Evolutionary conservation across 2,888 invertebrate genomes (phyloP), one percentile per base, ranked within the genome.

Genomic region (Latrodectus hesperus): DNA sequence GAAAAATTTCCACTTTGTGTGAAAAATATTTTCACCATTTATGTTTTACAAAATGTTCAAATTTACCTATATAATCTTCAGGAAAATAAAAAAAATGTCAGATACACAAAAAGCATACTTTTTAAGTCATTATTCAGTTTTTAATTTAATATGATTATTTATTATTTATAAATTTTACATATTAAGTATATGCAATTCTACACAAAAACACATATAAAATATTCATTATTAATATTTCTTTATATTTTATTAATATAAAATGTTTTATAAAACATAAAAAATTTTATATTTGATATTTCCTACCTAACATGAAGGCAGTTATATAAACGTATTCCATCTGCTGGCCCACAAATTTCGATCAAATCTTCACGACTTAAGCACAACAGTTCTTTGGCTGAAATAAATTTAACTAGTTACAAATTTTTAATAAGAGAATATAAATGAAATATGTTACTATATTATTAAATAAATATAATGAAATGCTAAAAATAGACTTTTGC

Each of bases 241-340:
- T 22, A 22, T 22, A 22, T 22, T 22, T 22, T 22, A 22, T 22
- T 22, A 22, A 22, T 22, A 22, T 1, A 22, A 22, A 55, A 55
- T 16, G 55, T 22, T 22, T 22, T 22, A 22, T 22, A 22, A 22
- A 22, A 22, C 22, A 22, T 22, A 22, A 22, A 22, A 22, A 22
- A 22, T 1, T 1, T 22, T 22, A 22, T 60, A 1, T 16, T 60
- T 68, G n/a, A 67, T n/a, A 12, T 16, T 17, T 38, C 93, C 95
- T 94, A 92, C 96, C 96, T 96, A 90, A 95, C 95, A 91, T 97
- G 96, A 73, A 98, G 93, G 55, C 96, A 96, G 92, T 98, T 98
- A 93, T 95, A 97, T 88, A 98, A 94, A 90, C 98, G 95, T 86
- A 98, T 98, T 8, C 98, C 99, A 92, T 98, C 98, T 64, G 97